phyloP scores from a whole-genome alignment of 2,797 vertebrate genomes.

The Denticeps clupeoides region DNA sequence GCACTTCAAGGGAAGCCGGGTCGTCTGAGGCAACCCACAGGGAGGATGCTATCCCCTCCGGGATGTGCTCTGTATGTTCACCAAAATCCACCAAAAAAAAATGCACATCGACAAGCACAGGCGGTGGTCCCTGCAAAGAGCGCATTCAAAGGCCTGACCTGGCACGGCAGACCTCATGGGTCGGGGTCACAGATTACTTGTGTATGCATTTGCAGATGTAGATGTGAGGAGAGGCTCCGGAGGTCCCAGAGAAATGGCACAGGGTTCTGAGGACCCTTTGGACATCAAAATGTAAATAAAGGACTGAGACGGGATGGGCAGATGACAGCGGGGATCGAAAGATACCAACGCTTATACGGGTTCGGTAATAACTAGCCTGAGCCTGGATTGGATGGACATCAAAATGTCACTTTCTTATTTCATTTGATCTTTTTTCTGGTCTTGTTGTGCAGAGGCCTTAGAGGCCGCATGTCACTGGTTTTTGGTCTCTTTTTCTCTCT shows the following conservation, averaged over 20 bases:
- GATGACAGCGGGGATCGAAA: too few relatives aligned
- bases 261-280: slow-evolving; percentile 16
- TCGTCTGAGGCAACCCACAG: too few relatives aligned
- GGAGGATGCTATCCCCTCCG: too few relatives aligned
- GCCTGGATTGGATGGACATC: slow-evolving; percentile 23
- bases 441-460: slow-evolving; percentile 5
- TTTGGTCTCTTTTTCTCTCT: too few relatives aligned
- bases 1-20: too few relatives aligned
- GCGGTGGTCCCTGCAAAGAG: slow-evolving; percentile 10
- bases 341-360: too few relatives aligned
- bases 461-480: too few relatives aligned
- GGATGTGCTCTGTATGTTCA: too few relatives aligned
- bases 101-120: background rate
- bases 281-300: slow-evolving; percentile 30
- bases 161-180: slow-evolving; percentile 9
- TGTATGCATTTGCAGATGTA: slow-evolving; percentile 14
- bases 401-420: slow-evolving; percentile 17
- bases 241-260: slow-evolving; percentile 8
- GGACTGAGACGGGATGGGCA: slow-evolving; percentile 11
- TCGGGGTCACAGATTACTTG: slow-evolving; percentile 9
- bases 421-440: slow-evolving; percentile 10
- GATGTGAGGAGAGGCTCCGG: background rate
- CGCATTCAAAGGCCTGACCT: slow-evolving; percentile 10
- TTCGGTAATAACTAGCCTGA: too few relatives aligned
- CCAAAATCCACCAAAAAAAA: too few relatives aligned